Evolutionary conservation across 2,888 invertebrate species (phyloP).

Genomic region (Sepiola atlantica): DNA sequence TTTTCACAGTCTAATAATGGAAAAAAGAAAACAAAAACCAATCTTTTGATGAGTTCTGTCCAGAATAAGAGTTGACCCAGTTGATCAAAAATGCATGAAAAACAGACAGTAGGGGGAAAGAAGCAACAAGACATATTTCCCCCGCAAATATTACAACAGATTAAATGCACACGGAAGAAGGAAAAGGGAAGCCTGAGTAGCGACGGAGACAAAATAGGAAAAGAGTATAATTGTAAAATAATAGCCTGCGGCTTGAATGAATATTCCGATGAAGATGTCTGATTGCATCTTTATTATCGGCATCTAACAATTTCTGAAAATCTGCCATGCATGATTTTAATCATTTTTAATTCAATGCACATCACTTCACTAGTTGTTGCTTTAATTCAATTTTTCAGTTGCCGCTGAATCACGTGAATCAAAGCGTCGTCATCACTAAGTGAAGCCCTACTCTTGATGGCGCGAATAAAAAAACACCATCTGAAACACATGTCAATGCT

Average conservation of each 20-base stretch:
- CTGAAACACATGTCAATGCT: not conserved
- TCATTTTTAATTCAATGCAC: not conserved
- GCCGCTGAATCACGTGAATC: not conserved
- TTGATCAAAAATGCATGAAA: slow-evolving; percentile 8
- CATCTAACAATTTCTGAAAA: not conserved
- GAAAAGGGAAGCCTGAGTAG: not conserved
- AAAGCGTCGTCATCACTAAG: not conserved
- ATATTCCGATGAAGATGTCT: slow-evolving; percentile 2
- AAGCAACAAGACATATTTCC: not conserved
- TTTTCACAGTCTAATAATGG: not conserved
- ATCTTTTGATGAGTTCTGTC: not conserved
- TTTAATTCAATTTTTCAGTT: slow-evolving; percentile 9
- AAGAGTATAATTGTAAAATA: slow-evolving; percentile 32
- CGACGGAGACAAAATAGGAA: not conserved
- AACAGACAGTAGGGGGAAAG: not conserved
- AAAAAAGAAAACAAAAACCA: not conserved
- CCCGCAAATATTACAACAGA: not conserved
- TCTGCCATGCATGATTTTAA: slow-evolving; percentile 32
- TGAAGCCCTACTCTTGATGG: not conserved
- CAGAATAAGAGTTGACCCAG: slow-evolving; percentile 16
- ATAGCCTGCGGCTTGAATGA: not conserved
- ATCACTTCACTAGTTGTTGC: slow-evolving; percentile 32
- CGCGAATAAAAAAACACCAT: not conserved
- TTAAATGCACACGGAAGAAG: not conserved
- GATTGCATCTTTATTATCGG: not conserved